These are phyloP conservation scores for Anastrepha ludens DNA, from an alignment of 1,140 invertebrate species.

Conservation along the genomic window DNA sequence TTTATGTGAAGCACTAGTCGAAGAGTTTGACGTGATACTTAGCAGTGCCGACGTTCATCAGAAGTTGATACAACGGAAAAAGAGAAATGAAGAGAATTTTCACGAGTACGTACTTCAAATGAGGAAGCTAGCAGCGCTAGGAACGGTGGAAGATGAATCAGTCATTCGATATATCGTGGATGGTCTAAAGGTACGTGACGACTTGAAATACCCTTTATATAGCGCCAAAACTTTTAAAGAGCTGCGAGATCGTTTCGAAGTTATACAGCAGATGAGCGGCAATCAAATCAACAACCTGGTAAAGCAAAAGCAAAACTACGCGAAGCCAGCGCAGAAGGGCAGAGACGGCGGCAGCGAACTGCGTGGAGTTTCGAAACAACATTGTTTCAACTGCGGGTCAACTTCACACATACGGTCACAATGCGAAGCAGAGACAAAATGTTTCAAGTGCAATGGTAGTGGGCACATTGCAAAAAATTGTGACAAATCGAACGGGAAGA, in stretches of 20 bases:
- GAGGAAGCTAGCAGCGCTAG: not conserved
- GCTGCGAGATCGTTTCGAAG: not conserved
- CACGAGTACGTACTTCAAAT: constrained; percentile 27
- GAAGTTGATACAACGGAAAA: not conserved
- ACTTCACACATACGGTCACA: not conserved
- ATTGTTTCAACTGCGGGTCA: constrained; percentile 35
- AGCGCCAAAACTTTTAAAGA: constrained; percentile 37
- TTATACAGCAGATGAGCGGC: not conserved
- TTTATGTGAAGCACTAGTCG: not conserved
- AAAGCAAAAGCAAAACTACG: not conserved
- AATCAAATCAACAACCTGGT: not conserved
- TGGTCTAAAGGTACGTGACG: constrained; percentile 33
- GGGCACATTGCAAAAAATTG: no score
- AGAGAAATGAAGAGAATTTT: constrained; percentile 31
- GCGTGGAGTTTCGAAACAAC: not conserved
- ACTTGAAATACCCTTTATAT: constrained; percentile 17
- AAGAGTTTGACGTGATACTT: constrained; percentile 33
- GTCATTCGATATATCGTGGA: constrained; percentile 31
- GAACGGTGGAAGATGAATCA: not conserved
- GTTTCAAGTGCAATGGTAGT: no score
- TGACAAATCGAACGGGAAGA: no score
- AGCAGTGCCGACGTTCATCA: not conserved
- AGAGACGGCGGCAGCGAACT: not conserved
- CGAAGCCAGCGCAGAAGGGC: not conserved
- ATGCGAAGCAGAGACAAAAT: no score